phyloP scores from a whole-genome alignment of 2,113 vertebrate species.

The Danionella cerebrum region DNA sequence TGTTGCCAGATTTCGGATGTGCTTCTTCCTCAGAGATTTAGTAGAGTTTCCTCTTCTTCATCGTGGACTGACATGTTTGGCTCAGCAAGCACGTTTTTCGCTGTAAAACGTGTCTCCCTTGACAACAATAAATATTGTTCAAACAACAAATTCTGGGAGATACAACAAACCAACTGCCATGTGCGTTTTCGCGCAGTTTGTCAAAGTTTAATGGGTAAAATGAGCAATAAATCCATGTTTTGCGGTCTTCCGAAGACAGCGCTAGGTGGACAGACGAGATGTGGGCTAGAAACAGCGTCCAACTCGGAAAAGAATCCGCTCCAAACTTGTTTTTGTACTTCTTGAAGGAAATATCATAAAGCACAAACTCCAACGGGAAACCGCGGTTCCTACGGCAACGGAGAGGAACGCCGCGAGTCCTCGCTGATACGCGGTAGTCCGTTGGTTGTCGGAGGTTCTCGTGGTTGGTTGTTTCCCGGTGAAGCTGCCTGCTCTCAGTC shows the following conservation, averaged over 20 bases:
- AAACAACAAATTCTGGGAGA: not conserved
- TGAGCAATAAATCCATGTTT: slow-evolving; percentile 7
- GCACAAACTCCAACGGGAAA: not conserved
- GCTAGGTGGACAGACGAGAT: not conserved
- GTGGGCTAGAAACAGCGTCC: not conserved
- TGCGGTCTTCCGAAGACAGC: not conserved
- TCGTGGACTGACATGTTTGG: not conserved
- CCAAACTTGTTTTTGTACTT: slow-evolving; percentile 12
- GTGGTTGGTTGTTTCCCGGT: not conserved
- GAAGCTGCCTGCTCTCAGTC: not conserved
- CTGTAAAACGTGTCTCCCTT: not conserved
- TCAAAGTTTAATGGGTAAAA: not conserved
- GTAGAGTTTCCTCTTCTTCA: slow-evolving; percentile 35
- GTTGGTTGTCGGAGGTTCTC: not conserved
- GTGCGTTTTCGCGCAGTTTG: not conserved
- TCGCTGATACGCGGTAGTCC: not conserved
- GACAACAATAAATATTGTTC: not conserved
- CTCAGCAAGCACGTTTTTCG: not conserved
- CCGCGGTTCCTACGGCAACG: not conserved
- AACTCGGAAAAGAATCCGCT: not conserved
- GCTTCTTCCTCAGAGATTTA: slow-evolving; percentile 9
- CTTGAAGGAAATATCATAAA: not conserved
- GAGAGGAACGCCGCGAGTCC: not conserved
- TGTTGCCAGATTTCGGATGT: too few relatives aligned
- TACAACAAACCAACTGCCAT: not conserved